These are phyloP conservation scores for Odocoileus virginianus DNA, from an alignment of 2,113 vertebrate species.

Conservation along the genomic window DNA sequence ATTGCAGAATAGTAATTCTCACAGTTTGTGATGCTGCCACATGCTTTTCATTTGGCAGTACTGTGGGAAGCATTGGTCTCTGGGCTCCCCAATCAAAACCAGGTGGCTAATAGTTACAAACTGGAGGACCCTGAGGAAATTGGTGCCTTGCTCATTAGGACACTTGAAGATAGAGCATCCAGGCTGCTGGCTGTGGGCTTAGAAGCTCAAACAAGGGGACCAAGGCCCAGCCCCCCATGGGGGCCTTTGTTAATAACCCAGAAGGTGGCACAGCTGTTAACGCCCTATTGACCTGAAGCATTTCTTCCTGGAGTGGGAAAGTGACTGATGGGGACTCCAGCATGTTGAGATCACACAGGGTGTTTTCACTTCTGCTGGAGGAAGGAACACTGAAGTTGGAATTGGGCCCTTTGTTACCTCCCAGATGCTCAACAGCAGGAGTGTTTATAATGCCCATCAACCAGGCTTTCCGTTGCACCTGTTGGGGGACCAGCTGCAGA, in stretches of 20 bases:
- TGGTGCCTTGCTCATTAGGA: neutral
- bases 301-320: conserved; percentile 42
- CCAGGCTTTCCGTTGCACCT: conserved; percentile 68
- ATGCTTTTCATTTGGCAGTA: conserved; percentile 72
- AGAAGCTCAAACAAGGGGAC: neutral
- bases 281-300: neutral
- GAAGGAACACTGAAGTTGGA: conserved; percentile 43
- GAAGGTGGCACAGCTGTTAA: conserved; percentile 50
- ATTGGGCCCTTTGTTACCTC: conserved; percentile 49
- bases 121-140: neutral
- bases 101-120: conserved; percentile 58
- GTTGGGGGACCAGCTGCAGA: conserved; percentile 65
- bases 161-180: neutral
- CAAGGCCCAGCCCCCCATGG: neutral
- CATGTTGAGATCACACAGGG: neutral
- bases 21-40: conserved; percentile 41
- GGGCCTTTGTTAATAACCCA: conserved; percentile 19
- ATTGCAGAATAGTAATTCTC: conserved; percentile 61
- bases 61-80: conserved; percentile 43
- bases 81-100: conserved; percentile 56
- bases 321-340: neutral
- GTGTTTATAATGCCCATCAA: conserved; percentile 65
- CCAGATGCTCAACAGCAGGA: conserved; percentile 51
- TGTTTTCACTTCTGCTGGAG: conserved; percentile 33
- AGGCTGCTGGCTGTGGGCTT: neutral